Evolutionary conservation across 92 coral and sea anemone species (phyloP), one percentile per base, ranked within the genome.

Genomic region (Micromussa lordhowensis): DNA sequence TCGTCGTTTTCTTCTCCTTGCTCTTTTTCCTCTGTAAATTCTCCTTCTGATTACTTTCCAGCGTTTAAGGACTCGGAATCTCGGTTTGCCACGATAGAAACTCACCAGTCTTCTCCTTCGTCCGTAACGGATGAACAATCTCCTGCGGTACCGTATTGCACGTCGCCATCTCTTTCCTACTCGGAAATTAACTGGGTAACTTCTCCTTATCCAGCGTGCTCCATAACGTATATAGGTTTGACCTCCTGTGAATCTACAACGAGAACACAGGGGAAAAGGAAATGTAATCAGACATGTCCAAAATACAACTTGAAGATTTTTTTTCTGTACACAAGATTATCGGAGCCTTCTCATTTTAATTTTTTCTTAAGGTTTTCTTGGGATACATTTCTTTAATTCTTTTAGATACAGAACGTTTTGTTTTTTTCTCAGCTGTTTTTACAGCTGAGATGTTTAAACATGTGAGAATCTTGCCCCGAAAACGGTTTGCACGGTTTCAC

Each of bases 121-220:
- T 86, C 89, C 3, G 83, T 19, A 58, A 30, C 64, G 82, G 35
- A 77, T 16, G 34, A 29, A 12, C 24, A 86, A 77, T 63, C 66
- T 4, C 17, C 66, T 40, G 54, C 89, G 48, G 77, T 17, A 77
- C 63, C 51, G 61, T 26, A 6, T 19, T 3, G 78, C 61, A 26
- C 26, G 63, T 6, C 18, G 64, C 89, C 89, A 86, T 31, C 1
- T 40, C 18, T 18, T 77, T 26, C 59, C 53, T 31, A 77, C 11
- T 77, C 53, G 59, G 73, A 86, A 5, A 11, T 22, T 22, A 5
- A 70, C 32, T 70, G 0, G 58, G 54, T 66, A 83, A 24, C 12
- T 28, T 71, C 79, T 30, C 51, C 18, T 53, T 44, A 83, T 53
- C 87, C 79, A 71, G 68, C 89, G 75, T 38, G 34, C 14, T 59